phyloP scores from a whole-genome alignment of 2,888 invertebrate species.

The Pterobdella sp. region DNA sequence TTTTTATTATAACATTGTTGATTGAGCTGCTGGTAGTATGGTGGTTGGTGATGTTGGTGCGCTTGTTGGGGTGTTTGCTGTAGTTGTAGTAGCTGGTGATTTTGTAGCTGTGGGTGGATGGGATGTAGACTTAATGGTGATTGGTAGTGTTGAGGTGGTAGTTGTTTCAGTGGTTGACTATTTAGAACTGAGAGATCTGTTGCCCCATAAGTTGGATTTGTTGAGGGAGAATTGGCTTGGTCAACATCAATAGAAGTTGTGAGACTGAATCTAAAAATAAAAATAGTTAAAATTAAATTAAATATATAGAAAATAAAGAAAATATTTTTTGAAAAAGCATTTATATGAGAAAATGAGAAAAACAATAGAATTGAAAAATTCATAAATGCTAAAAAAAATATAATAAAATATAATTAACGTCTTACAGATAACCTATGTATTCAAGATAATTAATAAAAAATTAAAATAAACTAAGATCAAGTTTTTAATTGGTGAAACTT shows the following conservation, averaged over 20 bases:
- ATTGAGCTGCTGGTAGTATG: background rate
- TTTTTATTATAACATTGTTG: background rate
- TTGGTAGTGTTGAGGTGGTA: background rate
- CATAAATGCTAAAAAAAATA: no score
- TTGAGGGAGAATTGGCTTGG: background rate
- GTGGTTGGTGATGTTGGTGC: constrained; percentile 37
- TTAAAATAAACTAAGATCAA: no score
- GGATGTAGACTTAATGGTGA: no score
- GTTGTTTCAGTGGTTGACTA: constrained; percentile 9
- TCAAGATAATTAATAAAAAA: no score
- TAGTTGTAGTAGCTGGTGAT: constrained; percentile 72
- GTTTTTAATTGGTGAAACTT: no score
- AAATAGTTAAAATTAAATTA: no score
- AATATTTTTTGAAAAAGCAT: no score
- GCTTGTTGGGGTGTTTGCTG: constrained; percentile 58
- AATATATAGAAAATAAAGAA: no score
- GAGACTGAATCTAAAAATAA: constrained; percentile 12
- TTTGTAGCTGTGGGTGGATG: background rate
- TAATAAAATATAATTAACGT: no score
- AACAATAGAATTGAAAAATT: no score
- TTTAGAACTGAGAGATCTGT: background rate
- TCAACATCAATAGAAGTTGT: background rate
- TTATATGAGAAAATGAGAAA: no score
- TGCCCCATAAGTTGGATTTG: background rate
- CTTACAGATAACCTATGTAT: no score